A percentile compares a stretch with the other conserved stretches of the same genome.
Evolutionary conservation across 2,888 invertebrate species (phyloP).

Genomic region (Podabrus alpinus): DNA sequence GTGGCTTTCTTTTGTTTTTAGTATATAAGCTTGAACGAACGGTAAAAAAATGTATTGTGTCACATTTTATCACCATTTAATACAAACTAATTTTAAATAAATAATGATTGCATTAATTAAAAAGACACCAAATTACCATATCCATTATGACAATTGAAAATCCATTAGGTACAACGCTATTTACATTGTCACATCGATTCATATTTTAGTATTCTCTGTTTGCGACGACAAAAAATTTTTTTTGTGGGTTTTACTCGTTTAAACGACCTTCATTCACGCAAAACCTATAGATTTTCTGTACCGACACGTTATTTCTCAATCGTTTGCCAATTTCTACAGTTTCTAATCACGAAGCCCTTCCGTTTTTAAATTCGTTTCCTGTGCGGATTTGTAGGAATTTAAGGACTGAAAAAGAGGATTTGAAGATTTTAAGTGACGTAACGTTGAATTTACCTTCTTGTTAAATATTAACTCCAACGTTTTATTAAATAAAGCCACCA

Average conservation of each 20-base stretch:
- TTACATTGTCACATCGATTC: neutral
- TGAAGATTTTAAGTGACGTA: conserved; percentile 2
- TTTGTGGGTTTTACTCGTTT: neutral
- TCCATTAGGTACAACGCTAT: neutral
- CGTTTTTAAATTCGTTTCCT: conserved; percentile 15
- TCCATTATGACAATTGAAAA: neutral
- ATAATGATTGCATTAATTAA: neutral
- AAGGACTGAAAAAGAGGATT: conserved; percentile 15
- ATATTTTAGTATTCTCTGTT: neutral
- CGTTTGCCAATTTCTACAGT: conserved; percentile 39
- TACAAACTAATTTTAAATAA: too few relatives aligned
- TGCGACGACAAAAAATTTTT: neutral
- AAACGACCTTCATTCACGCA: conserved; percentile 42
- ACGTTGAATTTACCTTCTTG: neutral
- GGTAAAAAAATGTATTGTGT: neutral
- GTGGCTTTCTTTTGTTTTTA: too few relatives aligned
- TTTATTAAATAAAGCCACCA: neutral
- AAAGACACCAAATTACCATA: neutral
- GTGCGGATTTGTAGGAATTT: conserved; percentile 27
- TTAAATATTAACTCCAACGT: neutral
- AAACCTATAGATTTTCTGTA: conserved; percentile 39
- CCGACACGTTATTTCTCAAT: conserved; percentile 47
- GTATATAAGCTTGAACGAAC: neutral
- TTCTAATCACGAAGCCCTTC: conserved; percentile 40
- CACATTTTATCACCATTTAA: too few relatives aligned